Conservation (phyloP, 2,888 invertebrate genomes). For the Villa cingulata region DNA sequence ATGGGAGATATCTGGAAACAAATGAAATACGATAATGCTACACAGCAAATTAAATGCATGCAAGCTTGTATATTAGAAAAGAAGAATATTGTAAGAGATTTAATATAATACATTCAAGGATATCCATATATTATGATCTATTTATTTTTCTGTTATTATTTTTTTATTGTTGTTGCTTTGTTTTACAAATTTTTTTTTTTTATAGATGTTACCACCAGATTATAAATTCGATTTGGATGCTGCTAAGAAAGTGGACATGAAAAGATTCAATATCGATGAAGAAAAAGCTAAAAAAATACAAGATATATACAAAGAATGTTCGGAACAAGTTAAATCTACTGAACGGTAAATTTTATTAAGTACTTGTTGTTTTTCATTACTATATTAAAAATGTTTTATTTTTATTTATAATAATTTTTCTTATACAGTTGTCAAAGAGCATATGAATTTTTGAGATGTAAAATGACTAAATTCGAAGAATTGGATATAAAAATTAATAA, state of each 20-base stretch:
- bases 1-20: too few relatives aligned
- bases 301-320: neutral
- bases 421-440: neutral
- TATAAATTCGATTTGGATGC: neutral
- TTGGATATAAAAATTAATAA: too few relatives aligned
- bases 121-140: neutral
- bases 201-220: neutral
- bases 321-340: neutral
- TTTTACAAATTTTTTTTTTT: neutral
- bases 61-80: too few relatives aligned
- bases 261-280: neutral
- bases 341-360: neutral
- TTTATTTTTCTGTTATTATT: neutral
- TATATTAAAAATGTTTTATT: neutral
- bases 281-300: neutral
- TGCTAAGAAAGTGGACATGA: neutral
- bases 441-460: neutral
- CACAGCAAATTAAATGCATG: too few relatives aligned
- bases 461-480: too few relatives aligned
- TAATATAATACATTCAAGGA: too few relatives aligned
- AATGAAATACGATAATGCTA: too few relatives aligned
- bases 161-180: too few relatives aligned
- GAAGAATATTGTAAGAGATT: too few relatives aligned
- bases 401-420: neutral
- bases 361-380: too few relatives aligned